These are phyloP conservation scores for Amorpha juglandis DNA, from an alignment of 2,888 invertebrate genomes.

Conservation along the genomic window DNA sequence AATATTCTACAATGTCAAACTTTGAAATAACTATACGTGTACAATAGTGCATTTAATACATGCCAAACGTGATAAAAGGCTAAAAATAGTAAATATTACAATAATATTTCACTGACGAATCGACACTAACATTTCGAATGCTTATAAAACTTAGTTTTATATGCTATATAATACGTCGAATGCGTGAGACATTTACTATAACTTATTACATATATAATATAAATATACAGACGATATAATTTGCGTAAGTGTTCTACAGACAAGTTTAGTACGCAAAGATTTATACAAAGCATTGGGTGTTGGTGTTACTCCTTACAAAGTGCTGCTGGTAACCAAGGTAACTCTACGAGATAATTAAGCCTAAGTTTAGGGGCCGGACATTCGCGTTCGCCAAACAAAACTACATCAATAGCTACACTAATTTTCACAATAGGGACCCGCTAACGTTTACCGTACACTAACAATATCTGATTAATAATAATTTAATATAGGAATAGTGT, in stretches of 20 bases:
- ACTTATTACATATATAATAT: conserved; percentile 1
- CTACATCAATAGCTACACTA: conserved; percentile 43
- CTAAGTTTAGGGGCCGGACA: conserved; percentile 49
- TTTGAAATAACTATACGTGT: conserved; percentile 57
- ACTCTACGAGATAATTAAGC: conserved; percentile 67
- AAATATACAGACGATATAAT: conserved; percentile 41
- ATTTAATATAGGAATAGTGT: conserved; percentile 1
- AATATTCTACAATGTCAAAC: conserved; percentile 66
- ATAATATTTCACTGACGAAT: conserved; percentile 25
- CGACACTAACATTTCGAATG: conserved; percentile 21
- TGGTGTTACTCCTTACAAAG: conserved; percentile 78
- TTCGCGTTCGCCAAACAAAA: conserved; percentile 55
- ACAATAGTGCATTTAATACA: conserved; percentile 73
- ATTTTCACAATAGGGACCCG: conserved; percentile 17
- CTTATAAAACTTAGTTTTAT: conserved; percentile 49
- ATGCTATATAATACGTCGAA: conserved; percentile 35
- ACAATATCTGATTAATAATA: not conserved
- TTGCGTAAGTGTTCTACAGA: conserved; percentile 54
- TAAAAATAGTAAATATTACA: conserved; percentile 44
- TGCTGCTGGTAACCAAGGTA: conserved; percentile 71
- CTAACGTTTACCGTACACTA: conserved; percentile 1
- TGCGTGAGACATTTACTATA: conserved; percentile 45
- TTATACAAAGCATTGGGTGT: conserved; percentile 68
- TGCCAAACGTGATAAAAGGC: conserved; percentile 67
- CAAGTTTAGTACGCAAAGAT: conserved; percentile 55